A percentile compares a stretch with the other conserved stretches of the same genome.
phyloP scores from a whole-genome alignment of 2,888 invertebrate species.

The Syritta pipiens region DNA sequence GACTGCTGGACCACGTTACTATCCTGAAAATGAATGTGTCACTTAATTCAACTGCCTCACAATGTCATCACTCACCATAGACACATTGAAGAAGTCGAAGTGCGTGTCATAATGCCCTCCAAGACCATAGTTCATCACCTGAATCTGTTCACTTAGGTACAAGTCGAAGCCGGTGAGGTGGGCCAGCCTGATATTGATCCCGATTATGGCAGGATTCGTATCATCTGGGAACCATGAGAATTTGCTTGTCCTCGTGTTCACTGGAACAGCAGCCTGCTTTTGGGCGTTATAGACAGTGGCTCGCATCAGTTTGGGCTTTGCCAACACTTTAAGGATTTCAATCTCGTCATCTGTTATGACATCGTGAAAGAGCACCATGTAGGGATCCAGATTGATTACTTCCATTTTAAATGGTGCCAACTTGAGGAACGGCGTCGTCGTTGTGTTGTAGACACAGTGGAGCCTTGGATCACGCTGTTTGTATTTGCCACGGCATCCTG shows the following conservation, averaged over 20 bases:
- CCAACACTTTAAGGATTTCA: constrained; percentile 70
- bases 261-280: constrained; percentile 41
- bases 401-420: constrained; percentile 77
- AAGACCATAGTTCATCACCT: constrained; percentile 76
- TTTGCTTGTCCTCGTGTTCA: constrained; percentile 74
- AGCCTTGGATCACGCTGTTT: constrained; percentile 48
- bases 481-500: constrained; percentile 74
- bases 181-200: constrained; percentile 72
- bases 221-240: constrained; percentile 74
- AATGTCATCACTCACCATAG: constrained; percentile 73
- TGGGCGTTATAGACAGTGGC: constrained; percentile 72
- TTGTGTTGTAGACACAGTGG: constrained; percentile 74
- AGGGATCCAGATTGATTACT: constrained; percentile 73
- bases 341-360: constrained; percentile 74
- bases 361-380: constrained; percentile 75
- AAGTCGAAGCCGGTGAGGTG: constrained; percentile 76
- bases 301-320: constrained; percentile 72
- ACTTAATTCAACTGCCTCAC: no score
- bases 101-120: constrained; percentile 76
- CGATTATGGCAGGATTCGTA: constrained; percentile 62
- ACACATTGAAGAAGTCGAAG: constrained; percentile 74
- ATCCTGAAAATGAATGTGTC: no score
- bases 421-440: constrained; percentile 72
- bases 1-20: constrained; percentile 47
- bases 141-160: constrained; percentile 73